Evolutionary conservation across 2,888 invertebrate species (phyloP).

Genomic region (Torymus aiolomorphi): DNA sequence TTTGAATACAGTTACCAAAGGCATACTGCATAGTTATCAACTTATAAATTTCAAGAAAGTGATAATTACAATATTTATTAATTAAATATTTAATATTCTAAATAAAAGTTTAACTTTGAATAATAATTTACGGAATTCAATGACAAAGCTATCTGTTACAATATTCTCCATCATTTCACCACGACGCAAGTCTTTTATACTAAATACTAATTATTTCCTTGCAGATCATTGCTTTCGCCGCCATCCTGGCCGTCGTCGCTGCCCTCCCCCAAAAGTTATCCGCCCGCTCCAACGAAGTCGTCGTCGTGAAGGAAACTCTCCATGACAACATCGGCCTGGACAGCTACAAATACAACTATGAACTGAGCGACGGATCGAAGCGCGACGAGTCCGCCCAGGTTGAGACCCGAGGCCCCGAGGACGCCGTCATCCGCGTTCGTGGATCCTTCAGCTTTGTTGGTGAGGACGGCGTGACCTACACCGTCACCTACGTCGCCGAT

Average conservation of each 20-base stretch:
- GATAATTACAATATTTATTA: no score
- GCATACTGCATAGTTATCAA: no score
- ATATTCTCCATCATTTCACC: no score
- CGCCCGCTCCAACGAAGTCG: background rate
- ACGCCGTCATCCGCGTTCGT: conserved; percentile 60
- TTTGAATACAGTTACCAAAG: no score
- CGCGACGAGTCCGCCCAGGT: conserved; percentile 51
- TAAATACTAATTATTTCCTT: conserved; percentile 18
- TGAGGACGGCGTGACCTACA: conserved; percentile 62
- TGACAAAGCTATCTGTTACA: no score
- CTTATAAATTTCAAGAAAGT: no score
- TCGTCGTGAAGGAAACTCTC: conserved; percentile 31
- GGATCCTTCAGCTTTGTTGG: conserved; percentile 67
- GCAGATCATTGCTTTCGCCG: conserved; percentile 58
- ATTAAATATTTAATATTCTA: no score
- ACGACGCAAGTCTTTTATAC: no score
- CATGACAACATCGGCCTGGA: conserved; percentile 35
- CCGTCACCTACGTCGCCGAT: conserved; percentile 60
- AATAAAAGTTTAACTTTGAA: no score
- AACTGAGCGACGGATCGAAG: conserved; percentile 25
- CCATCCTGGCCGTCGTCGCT: conserved; percentile 55
- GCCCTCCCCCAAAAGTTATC: conserved; percentile 46
- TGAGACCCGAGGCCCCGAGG: conserved; percentile 2
- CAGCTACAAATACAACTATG: no score
- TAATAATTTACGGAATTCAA: no score